A percentile compares a stretch with the other conserved stretches of the same genome.
These are phyloP conservation scores for Drosophila eohydei DNA, from an alignment of 2,888 invertebrate species.

Conservation along the genomic window DNA sequence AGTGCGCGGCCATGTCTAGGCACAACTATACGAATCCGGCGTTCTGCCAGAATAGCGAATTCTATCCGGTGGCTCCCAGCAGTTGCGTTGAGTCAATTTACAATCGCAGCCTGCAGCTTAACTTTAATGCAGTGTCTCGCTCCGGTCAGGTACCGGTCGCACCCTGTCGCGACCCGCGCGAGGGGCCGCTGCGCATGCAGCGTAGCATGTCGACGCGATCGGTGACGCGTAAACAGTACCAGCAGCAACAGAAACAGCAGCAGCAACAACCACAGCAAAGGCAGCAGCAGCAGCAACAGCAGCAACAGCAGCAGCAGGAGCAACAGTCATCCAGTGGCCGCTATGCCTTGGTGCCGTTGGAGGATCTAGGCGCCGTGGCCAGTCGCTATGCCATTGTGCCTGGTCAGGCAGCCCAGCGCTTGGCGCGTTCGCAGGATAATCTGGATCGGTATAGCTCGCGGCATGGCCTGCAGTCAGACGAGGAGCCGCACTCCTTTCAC, in stretches of 20 bases:
- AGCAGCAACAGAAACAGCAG: slow-evolving; percentile 56
- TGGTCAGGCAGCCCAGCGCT: slow-evolving; percentile 84
- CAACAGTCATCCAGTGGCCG: slow-evolving; percentile 69
- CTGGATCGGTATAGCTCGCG: slow-evolving; percentile 79
- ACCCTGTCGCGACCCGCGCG: slow-evolving; percentile 68
- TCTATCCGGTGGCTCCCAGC: slow-evolving; percentile 84
- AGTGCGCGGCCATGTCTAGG: slow-evolving; percentile 80
- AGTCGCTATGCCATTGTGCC: slow-evolving; percentile 84
- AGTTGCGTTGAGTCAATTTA: slow-evolving; percentile 75
- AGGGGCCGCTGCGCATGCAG: slow-evolving; percentile 85
- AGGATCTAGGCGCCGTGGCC: slow-evolving; percentile 79
- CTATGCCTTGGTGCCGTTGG: slow-evolving; percentile 86
- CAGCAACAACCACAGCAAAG: slow-evolving; percentile 39
- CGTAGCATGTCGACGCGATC: slow-evolving; percentile 85
- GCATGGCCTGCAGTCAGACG: slow-evolving; percentile 54
- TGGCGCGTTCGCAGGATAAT: slow-evolving; percentile 83
- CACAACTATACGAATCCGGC: slow-evolving; percentile 91
- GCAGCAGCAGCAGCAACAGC: slow-evolving; percentile 43
- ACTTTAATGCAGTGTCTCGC: slow-evolving; percentile 65
- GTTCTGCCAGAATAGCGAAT: slow-evolving; percentile 92
- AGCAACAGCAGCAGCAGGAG: slow-evolving; percentile 43
- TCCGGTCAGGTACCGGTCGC: slow-evolving; percentile 28
- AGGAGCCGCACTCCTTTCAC: slow-evolving; percentile 80
- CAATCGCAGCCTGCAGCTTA: slow-evolving; percentile 82
- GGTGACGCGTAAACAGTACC: slow-evolving; percentile 74